Percentiles rank a stretch among this genome's conserved stretches.
These are phyloP conservation scores for Hydropsyche betteni DNA, from an alignment of 2,888 invertebrate genomes.

Conservation along the genomic window DNA sequence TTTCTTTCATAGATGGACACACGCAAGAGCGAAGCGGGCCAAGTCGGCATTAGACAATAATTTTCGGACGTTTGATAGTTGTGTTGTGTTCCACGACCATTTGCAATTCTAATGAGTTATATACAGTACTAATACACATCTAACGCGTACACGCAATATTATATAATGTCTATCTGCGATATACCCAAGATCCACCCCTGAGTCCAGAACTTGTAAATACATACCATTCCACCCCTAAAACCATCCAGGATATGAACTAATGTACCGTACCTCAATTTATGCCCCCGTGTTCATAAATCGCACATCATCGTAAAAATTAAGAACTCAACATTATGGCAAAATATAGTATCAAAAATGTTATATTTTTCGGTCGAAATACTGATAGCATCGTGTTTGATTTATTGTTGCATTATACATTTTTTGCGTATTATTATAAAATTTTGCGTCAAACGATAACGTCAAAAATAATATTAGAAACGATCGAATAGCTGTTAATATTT, in stretches of 20 bases:
- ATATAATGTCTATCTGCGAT: slow-evolving; percentile 3
- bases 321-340: not conserved
- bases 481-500: too few relatives aligned
- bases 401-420: too few relatives aligned
- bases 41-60: slow-evolving; percentile 44
- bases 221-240: not conserved
- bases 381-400: too few relatives aligned
- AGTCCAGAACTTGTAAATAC: not conserved
- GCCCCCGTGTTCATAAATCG: slow-evolving; percentile 38
- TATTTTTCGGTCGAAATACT: too few relatives aligned
- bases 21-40: slow-evolving; percentile 33
- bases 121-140: not conserved
- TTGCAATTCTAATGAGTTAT: slow-evolving; percentile 48
- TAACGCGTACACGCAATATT: not conserved
- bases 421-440: too few relatives aligned
- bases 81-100: slow-evolving; percentile 40
- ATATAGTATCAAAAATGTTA: not conserved
- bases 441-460: too few relatives aligned
- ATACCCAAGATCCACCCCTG: slow-evolving; percentile 9
- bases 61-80: slow-evolving; percentile 48
- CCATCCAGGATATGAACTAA: slow-evolving; percentile 43
- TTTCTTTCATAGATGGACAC: slow-evolving; percentile 15
- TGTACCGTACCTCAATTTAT: slow-evolving; percentile 47
- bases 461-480: too few relatives aligned
- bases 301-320: slow-evolving; percentile 40